Percentiles rank a stretch among this genome's conserved stretches.
Conservation (phyloP, 2,888 invertebrate genomes). For the Neoascia interrupta region DNA sequence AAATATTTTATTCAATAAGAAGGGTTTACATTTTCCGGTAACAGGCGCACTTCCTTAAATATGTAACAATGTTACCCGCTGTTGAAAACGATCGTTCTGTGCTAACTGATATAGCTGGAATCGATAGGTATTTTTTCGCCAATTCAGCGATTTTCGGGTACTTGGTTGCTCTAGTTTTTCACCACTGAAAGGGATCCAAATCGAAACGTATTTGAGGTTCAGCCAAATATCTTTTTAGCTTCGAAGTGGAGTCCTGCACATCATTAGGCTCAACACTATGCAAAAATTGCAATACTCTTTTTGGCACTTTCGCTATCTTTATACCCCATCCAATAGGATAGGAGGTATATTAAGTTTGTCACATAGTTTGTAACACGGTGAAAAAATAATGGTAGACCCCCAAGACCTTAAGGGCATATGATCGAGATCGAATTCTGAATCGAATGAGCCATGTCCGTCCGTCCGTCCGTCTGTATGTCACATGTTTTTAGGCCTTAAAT, state of each 20-base stretch:
- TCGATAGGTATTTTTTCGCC: slow-evolving; percentile 4
- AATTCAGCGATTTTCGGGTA: slow-evolving; percentile 4
- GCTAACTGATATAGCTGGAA: slow-evolving; percentile 17
- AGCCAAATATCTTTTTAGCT: background rate
- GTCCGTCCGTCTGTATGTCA: too few species aligned
- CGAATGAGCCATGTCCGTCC: too few species aligned
- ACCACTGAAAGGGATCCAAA: slow-evolving; percentile 10
- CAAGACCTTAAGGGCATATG: too few species aligned
- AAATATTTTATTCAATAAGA: too few species aligned
- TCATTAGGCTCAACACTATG: background rate
- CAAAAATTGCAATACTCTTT: slow-evolving; percentile 5
- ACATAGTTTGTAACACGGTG: too few species aligned
- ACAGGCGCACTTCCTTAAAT: background rate
- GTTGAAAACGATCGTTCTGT: background rate
- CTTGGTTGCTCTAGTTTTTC: slow-evolving; percentile 9
- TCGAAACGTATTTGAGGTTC: slow-evolving; percentile 11
- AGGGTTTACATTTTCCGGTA: slow-evolving; percentile 1
- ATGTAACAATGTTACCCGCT: background rate
- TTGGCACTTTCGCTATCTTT: too few species aligned
- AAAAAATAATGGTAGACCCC: too few species aligned
- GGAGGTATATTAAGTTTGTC: too few species aligned
- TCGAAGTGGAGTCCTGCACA: too few species aligned
- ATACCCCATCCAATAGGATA: too few species aligned
- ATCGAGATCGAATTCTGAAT: too few species aligned
- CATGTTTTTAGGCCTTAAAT: too few species aligned